Evolutionary conservation across 1,140 invertebrate species (phyloP), one percentile per base, ranked within the genome.

Genomic region (Bombus difficillimus): DNA sequence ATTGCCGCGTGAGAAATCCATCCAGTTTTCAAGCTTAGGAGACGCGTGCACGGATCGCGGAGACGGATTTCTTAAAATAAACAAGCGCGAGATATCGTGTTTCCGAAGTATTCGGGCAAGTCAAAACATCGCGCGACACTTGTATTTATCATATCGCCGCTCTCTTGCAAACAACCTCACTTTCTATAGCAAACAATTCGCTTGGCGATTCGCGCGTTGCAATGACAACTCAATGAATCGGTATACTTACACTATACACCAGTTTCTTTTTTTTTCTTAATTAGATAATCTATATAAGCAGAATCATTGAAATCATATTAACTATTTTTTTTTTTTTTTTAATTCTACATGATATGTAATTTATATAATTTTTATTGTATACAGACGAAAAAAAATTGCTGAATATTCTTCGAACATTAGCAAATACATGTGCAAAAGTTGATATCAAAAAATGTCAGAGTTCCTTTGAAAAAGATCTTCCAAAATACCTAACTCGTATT

Each of bases 41-140:
- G 41, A 15, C 73, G 74, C 74, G 73, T 68, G 62, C 64, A 57
- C 41, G 47, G 75, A 72, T 77, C 76, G 28, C 76, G 83, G 43
- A 39, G 80, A 74, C 71, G 80, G 34, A 68, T 83, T 79, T 84
- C 83, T 84, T 84, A 84, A 84, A 84, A 84, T 84, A 84, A 84
- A 84, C 83, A 84, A 79, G 47, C 76, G 53, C 39, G 83, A 81
- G 80, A 84, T 84, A 84, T 84, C 83, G 83, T 84, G 76, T 84
- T 84, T 84, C 83, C 83, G n/a, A 79, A 79, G 83, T 84, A 84
- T 79, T 79, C 83, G 66, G 66, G 53, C 76, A 84, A 84, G 83
- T 84, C 75, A 84, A 84, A 84, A 84, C 83, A 84, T 59, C 83
- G 83, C 25, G 62, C 73, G 73, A 77, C 81, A 83, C 25, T 62